Evolutionary conservation across 2,113 vertebrate genomes (phyloP), one percentile per base, ranked within the genome.

Genomic region (Plecotus auritus): DNA sequence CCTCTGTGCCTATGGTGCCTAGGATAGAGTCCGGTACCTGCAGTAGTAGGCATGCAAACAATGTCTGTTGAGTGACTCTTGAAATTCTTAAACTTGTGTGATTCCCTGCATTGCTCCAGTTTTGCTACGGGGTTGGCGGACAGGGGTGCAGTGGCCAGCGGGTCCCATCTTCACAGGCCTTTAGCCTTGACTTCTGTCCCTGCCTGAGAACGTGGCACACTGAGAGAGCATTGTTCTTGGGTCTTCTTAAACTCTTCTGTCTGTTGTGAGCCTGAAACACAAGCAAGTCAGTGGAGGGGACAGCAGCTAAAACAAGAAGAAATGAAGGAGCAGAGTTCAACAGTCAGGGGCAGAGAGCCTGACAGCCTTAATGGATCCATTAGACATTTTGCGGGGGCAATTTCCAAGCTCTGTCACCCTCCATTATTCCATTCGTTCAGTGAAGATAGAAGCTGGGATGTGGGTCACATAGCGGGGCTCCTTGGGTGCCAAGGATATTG

Each of bases 371-470:
- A 37, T 93, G 73, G n/a, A 90, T 67, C 90, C 45, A 47, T 84
- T 83, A 95, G 85, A 94, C 82, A 22, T 84, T 77, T 45, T n/a
- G 47, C 1, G 4, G 18, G 30, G 37, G 67, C 2, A 30, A 32
- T 89, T 91, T 92, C 59, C 56, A 70, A 80, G 59, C 93, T 90
- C 94, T 91, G 96, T 93, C 96, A 96, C 35, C 59, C 56, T 59
- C 49, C 49, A 76, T 97, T 90, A 70, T 92, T 73, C 51, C 13
- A 9, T 49, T 82, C 40, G 35, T 69, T 77, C 69, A 66, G 51
- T 59, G 85, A 91, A 90, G 78, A 80, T 45, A 74, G 54, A 95
- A 66, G 51, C 74, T 81, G 47, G 72, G 42, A 67, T 84, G 23
- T 86, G 74, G 97, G 88, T 96, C 90, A 77, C 14, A 23, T 12